A percentile compares a stretch with the other conserved stretches of the same genome.
phyloP scores from a whole-genome alignment of 2,888 invertebrate species.

The Rhogogaster chlorosoma region DNA sequence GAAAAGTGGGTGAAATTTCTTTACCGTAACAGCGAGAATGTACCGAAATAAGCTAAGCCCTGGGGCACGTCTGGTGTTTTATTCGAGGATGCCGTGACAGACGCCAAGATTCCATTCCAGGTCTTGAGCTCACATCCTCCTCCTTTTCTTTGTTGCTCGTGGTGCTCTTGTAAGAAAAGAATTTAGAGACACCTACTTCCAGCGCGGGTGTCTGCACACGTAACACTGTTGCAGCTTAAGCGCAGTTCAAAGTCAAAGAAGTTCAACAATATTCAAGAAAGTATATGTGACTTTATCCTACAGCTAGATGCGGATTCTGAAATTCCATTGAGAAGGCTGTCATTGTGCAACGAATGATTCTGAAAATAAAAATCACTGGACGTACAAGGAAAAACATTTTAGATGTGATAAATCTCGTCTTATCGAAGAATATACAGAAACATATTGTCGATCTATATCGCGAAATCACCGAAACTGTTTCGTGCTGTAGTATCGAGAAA shows the following conservation, averaged over 20 bases:
- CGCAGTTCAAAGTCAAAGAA: not conserved
- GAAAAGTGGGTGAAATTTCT: constrained; percentile 18
- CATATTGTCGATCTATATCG: too few species aligned
- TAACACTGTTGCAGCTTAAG: not conserved
- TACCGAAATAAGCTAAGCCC: constrained; percentile 11
- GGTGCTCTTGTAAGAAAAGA: not conserved
- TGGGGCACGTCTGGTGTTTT: constrained; percentile 3
- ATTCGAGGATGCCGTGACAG: constrained; percentile 30
- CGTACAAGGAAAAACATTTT: too few species aligned
- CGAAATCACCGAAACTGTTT: too few species aligned
- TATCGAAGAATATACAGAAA: too few species aligned
- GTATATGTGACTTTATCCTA: not conserved
- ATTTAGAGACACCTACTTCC: not conserved
- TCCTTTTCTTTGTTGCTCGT: constrained; percentile 10
- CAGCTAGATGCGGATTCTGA: not conserved
- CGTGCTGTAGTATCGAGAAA: too few species aligned
- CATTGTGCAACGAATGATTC: too few species aligned
- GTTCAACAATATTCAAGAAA: not conserved
- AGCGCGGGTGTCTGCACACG: not conserved
- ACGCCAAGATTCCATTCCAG: constrained; percentile 32
- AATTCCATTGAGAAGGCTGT: not conserved
- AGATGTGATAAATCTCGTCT: too few species aligned
- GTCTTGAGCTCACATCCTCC: not conserved
- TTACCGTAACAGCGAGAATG: not conserved
- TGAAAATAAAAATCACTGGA: too few species aligned